Evolutionary conservation across 1,140 invertebrate genomes (phyloP).

Genomic region (Drosophila persimilis): DNA sequence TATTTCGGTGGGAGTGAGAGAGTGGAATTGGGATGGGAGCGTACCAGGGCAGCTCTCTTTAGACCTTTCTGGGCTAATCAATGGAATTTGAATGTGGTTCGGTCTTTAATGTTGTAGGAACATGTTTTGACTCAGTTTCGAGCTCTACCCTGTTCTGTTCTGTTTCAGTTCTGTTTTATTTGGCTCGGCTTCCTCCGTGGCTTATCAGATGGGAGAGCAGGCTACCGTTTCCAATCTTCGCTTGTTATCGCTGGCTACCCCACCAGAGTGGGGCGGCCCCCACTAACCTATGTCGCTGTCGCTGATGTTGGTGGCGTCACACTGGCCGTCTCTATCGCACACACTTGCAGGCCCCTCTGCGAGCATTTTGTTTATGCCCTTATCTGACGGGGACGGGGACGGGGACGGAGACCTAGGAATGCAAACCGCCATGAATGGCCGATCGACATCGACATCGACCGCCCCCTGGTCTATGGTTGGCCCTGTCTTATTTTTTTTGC

Average conservation of each 20-base stretch:
- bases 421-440: too few species aligned
- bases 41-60: too few species aligned
- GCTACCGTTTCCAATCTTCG: slow-evolving; percentile 35
- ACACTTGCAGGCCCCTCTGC: slow-evolving; percentile 12
- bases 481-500: slow-evolving; percentile 5
- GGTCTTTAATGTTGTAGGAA: slow-evolving; percentile 31
- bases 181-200: background rate
- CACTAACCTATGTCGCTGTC: slow-evolving; percentile 1
- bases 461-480: slow-evolving; percentile 15
- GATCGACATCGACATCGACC: slow-evolving; percentile 8
- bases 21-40: too few species aligned
- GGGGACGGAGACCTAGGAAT: too few species aligned
- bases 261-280: slow-evolving; percentile 15
- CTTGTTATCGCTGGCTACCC: slow-evolving; percentile 22
- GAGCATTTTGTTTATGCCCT: slow-evolving; percentile 25
- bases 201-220: slow-evolving; percentile 38
- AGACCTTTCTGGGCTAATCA: slow-evolving; percentile 19
- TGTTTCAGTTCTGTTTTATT: background rate
- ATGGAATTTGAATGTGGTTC: slow-evolving; percentile 33
- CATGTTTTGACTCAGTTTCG: slow-evolving; percentile 9
- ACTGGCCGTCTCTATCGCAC: background rate
- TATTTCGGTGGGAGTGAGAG: too few species aligned
- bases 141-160: slow-evolving; percentile 1
- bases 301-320: too few species aligned
- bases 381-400: slow-evolving; percentile 1